Conservation (phyloP, 2,113 vertebrate genomes). For the Chaetops frenatus region DNA sequence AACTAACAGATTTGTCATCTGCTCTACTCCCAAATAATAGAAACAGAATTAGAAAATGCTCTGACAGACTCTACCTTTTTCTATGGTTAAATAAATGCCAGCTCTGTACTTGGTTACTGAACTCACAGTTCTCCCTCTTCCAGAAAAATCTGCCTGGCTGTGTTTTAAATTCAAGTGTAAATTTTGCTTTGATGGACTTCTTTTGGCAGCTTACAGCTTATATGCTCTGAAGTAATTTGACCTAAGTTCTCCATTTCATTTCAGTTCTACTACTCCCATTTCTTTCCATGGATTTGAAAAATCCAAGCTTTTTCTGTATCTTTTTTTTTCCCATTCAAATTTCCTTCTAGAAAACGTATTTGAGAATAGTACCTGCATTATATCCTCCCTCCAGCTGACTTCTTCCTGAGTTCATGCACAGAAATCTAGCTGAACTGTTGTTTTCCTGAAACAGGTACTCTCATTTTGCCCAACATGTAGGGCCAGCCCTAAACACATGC, state of each 20-base stretch:
- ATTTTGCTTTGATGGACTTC: neutral
- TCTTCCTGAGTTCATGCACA: neutral
- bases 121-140: neutral
- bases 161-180: neutral
- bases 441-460: neutral
- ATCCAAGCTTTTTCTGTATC: neutral
- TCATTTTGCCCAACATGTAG: neutral
- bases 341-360: neutral
- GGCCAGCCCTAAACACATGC: neutral
- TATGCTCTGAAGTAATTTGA: neutral
- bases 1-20: constrained; percentile 49
- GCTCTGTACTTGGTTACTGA: neutral
- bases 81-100: neutral
- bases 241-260: neutral
- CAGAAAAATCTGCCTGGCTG: neutral
- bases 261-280: neutral
- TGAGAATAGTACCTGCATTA: neutral
- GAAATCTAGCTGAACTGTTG: neutral
- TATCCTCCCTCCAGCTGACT: neutral
- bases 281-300: neutral
- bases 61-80: neutral
- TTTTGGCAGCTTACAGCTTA: neutral
- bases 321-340: neutral
- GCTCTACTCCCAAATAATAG: constrained; percentile 17
- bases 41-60: constrained; percentile 35